Evolutionary conservation across 1,140 invertebrate genomes (phyloP), one percentile per base, ranked within the genome.

Genomic region (Schlechtendalia chinensis): DNA sequence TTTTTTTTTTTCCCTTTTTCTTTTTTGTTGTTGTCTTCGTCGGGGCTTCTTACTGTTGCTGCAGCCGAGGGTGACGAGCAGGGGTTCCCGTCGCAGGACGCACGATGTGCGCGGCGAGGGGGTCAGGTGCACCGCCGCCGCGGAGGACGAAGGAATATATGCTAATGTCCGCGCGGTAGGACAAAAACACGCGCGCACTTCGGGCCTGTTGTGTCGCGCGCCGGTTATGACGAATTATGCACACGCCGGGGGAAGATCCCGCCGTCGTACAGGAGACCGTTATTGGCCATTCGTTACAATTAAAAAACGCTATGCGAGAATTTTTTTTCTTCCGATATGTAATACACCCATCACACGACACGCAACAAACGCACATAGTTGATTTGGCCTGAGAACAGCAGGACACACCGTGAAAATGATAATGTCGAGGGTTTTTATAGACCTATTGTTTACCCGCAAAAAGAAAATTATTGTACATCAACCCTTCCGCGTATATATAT

Each of bases 271-370:
- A 39, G 8, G 39, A 79, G 75, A 79, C 75, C 75, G 75, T 79
- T 79, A 79, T 79, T 79, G 75, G 75, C 75, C 75, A 79, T 79
- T 79, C 75, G 75, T 61, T 79, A 79, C 75, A 79, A 79, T 79
- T 79, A 79, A 79, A 79, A 79, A 79, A 79, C 58, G 75, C 75
- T 79, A 39, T 39, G 59, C 32, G 74, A 32, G 74, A 22, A 39
- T 24, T 58, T 61, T 27, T 45, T 77, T 75, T 58, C 22, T 24
- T 58, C 58, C 56, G 50, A 58, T 61, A 59, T 50, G 67, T 50
- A 69, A 17, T 50, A 50, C 24, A 50, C 22, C 32, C n/a, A 24
- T 17, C 6, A 17, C 22, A 45, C 65, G 19, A 59, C 32, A 63
- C 17, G 1, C 29, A 74, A 56, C 56, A 59, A 54, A 11, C 14